These are phyloP conservation scores for Brachypodius melanocephalos DNA, from an alignment of 2,113 vertebrate species.

Conservation along the genomic window DNA sequence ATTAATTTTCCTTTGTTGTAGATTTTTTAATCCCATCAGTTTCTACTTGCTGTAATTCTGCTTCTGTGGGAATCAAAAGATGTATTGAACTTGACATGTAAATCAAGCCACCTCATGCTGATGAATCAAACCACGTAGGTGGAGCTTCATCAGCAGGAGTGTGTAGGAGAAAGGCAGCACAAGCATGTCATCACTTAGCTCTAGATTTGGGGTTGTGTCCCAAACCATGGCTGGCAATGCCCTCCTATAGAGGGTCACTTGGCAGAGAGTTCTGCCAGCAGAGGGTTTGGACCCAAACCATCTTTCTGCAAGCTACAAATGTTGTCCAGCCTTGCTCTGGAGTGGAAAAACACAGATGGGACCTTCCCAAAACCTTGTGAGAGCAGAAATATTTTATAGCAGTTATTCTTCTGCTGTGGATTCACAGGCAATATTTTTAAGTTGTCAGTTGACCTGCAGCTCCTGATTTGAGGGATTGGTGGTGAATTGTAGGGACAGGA, in stretches of 20 bases:
- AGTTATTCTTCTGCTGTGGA: neutral
- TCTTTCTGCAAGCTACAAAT: neutral
- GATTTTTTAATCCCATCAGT: neutral
- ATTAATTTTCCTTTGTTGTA: neutral
- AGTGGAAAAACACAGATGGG: neutral
- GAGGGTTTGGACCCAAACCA: neutral
- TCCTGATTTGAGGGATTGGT: neutral
- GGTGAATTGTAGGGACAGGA: neutral
- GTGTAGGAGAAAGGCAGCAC: neutral
- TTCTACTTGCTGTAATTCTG: neutral
- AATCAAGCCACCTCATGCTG: neutral
- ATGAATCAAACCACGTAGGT: conserved; percentile 6
- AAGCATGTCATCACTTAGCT: neutral
- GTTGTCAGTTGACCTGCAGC: neutral
- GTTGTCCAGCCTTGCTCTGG: neutral
- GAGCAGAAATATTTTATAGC: neutral
- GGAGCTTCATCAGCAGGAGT: neutral
- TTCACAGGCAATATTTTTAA: neutral
- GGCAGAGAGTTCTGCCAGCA: neutral
- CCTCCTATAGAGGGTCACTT: neutral
- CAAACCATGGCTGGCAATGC: neutral
- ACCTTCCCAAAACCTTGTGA: neutral
- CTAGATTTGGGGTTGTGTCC: neutral
- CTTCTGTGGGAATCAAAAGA: neutral
- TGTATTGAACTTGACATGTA: neutral